phyloP scores from a whole-genome alignment of 2,888 invertebrate genomes.

The Plebejus anna region DNA sequence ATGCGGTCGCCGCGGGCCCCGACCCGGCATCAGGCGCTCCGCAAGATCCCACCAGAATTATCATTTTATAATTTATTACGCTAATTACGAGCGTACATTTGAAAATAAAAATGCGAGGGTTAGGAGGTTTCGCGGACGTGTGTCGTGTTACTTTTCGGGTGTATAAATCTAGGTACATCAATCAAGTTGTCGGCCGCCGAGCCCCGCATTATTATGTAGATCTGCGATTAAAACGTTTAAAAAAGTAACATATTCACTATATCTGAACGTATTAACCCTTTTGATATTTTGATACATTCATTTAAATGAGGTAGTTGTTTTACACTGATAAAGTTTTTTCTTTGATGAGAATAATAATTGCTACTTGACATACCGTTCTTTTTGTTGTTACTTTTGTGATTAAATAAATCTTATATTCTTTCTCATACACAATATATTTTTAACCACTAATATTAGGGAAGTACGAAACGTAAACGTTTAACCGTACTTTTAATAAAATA shows the following conservation, averaged over 20 bases:
- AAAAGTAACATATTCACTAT: slow-evolving; percentile 68
- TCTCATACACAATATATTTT: no score
- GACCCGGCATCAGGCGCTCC: slow-evolving; percentile 69
- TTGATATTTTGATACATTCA: slow-evolving; percentile 40
- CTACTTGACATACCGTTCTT: not conserved
- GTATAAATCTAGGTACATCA: slow-evolving; percentile 78
- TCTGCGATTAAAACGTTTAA: slow-evolving; percentile 71
- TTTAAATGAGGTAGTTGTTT: slow-evolving; percentile 6
- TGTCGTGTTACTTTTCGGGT: slow-evolving; percentile 65
- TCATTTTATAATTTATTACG: slow-evolving; percentile 80
- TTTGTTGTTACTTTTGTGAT: not conserved
- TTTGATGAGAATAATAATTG: not conserved
- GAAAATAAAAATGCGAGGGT: slow-evolving; percentile 73
- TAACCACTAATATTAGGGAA: no score
- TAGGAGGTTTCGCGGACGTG: slow-evolving; percentile 68
- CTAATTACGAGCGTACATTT: slow-evolving; percentile 77
- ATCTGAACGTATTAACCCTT: slow-evolving; percentile 60
- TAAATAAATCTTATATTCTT: not conserved
- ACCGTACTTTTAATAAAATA: no score
- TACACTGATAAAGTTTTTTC: not conserved
- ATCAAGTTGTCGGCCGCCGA: slow-evolving; percentile 76
- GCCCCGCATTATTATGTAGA: slow-evolving; percentile 74
- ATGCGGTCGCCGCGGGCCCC: slow-evolving; percentile 70
- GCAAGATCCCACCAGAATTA: slow-evolving; percentile 76
- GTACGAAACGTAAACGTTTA: no score